Percentiles rank a stretch among this genome's conserved stretches.
Evolutionary conservation across 2,888 invertebrate genomes (phyloP).

Genomic region (Eupithecia pulchellata): DNA sequence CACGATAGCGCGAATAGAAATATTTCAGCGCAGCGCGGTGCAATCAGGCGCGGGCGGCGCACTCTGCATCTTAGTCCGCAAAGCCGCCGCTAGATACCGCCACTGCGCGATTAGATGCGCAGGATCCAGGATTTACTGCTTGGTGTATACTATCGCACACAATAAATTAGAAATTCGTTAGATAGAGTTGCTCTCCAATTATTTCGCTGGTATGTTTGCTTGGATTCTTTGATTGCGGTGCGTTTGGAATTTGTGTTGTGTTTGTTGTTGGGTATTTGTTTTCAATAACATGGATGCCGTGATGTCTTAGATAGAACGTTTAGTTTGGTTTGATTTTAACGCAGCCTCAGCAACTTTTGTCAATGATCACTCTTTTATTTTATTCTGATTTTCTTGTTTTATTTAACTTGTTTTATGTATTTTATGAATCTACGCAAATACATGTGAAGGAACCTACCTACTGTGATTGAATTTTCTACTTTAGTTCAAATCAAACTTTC

Average conservation of each 20-base stretch:
- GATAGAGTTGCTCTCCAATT: conserved; percentile 83
- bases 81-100: conserved; percentile 82
- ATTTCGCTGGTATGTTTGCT: conserved; percentile 58
- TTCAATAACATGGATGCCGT: not conserved
- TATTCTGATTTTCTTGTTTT: not conserved
- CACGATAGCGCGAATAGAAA: conserved; percentile 66
- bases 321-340: not conserved
- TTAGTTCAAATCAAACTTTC: not conserved
- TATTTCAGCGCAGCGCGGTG: conserved; percentile 54
- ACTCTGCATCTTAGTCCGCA: conserved; percentile 76
- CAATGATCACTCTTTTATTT: not conserved
- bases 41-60: conserved; percentile 57
- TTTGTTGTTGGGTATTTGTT: conserved; percentile 2
- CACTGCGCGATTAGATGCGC: conserved; percentile 76
- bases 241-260: conserved; percentile 12
- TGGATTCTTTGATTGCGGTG: conserved; percentile 39
- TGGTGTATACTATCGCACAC: conserved; percentile 72
- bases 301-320: not conserved
- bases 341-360: not conserved
- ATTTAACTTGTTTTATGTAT: not conserved
- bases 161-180: conserved; percentile 85
- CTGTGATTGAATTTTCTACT: too few species aligned
- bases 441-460: too few species aligned
- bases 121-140: conserved; percentile 79
- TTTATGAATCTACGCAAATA: too few species aligned